Conservation (phyloP, 2,888 invertebrate species). For the Drosophila peninsularis region DNA sequence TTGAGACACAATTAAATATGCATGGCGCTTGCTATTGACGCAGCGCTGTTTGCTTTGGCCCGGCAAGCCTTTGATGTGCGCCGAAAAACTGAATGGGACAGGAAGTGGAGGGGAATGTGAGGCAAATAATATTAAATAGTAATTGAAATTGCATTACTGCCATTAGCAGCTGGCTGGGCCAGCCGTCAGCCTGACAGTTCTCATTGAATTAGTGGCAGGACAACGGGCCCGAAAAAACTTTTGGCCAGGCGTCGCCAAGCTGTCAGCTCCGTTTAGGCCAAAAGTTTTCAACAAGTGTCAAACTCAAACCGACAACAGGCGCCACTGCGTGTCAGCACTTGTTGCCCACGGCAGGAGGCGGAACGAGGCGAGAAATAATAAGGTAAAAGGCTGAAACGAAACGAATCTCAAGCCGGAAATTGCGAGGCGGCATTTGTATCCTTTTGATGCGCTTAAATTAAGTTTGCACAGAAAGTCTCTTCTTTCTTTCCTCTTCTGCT, state of each 20-base stretch:
- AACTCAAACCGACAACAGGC: constrained; percentile 29
- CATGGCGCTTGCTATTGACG: constrained; percentile 35
- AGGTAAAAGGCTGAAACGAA: constrained; percentile 44
- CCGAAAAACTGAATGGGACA: neutral
- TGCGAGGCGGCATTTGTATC: constrained; percentile 65
- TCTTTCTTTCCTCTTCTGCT: constrained; percentile 1
- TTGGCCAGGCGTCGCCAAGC: constrained; percentile 18
- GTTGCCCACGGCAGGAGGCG: constrained; percentile 29
- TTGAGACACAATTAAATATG: constrained; percentile 67
- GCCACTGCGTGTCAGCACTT: constrained; percentile 33
- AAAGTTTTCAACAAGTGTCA: constrained; percentile 54
- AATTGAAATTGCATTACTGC: constrained; percentile 73
- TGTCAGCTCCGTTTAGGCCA: constrained; percentile 46
- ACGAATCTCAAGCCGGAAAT: constrained; percentile 70
- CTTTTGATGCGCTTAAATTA: constrained; percentile 72
- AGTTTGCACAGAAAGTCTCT: constrained; percentile 39
- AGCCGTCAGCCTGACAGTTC: constrained; percentile 41
- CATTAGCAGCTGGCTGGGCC: constrained; percentile 53
- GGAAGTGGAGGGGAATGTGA: constrained; percentile 6
- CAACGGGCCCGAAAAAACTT: constrained; percentile 25
- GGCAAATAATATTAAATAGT: constrained; percentile 59
- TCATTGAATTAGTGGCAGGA: constrained; percentile 57
- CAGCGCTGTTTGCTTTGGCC: constrained; percentile 36
- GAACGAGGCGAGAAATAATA: constrained; percentile 29
- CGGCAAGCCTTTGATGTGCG: constrained; percentile 44